Evolutionary conservation across 2,888 invertebrate genomes (phyloP).

Genomic region (Sacculina carcini): DNA sequence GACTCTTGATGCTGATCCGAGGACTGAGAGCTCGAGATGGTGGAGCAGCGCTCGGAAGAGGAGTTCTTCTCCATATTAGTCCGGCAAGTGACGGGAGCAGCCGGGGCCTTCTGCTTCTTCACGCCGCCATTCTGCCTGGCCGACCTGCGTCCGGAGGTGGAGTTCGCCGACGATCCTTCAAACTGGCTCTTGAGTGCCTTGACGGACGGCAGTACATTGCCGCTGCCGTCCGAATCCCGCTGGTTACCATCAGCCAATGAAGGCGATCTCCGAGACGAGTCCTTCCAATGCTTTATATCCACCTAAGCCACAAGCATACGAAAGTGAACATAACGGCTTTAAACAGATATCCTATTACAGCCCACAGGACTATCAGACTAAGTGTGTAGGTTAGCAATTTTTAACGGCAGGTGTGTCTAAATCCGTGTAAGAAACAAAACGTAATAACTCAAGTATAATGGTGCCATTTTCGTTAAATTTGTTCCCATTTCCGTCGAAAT

Average conservation of each 20-base stretch:
- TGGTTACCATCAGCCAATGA: constrained; percentile 2
- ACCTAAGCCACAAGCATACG: constrained; percentile 9
- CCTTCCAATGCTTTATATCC: constrained; percentile 13
- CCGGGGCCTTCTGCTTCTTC: background rate
- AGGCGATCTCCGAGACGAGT: background rate
- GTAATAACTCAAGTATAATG: too few species aligned
- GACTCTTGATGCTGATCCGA: too few species aligned
- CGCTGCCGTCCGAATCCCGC: constrained; percentile 9
- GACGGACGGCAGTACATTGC: constrained; percentile 16
- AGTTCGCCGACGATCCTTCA: constrained; percentile 11
- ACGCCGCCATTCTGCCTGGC: background rate
- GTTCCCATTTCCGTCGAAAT: too few species aligned
- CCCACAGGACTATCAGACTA: too few species aligned
- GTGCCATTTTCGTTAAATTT: too few species aligned
- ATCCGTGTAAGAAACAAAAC: too few species aligned
- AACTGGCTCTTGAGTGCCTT: constrained; percentile 15
- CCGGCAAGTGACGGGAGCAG: too few species aligned
- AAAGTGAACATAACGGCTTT: too few species aligned
- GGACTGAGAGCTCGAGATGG: too few species aligned
- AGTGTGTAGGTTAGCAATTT: too few species aligned
- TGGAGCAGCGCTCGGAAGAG: constrained; percentile 6
- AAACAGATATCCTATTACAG: too few species aligned
- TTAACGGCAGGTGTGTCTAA: too few species aligned
- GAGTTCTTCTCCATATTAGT: constrained; percentile 9
- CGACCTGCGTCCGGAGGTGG: background rate